Evolutionary conservation across 2,888 invertebrate genomes (phyloP).

Genomic region (Heliconius ethilla): DNA sequence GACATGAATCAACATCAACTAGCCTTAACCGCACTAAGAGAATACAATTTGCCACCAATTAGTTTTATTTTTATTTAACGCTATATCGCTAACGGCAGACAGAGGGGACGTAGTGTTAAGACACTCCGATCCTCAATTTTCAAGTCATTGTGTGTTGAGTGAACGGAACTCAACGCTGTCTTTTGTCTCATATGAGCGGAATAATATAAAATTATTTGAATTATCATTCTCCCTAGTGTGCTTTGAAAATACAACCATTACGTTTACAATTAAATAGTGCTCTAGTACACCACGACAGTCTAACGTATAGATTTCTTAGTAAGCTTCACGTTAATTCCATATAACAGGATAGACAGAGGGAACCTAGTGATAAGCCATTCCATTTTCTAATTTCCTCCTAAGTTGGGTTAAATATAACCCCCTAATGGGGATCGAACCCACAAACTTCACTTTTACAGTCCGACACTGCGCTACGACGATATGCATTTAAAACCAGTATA

Average conservation of each 20-base stretch:
- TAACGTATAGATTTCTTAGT: too few species aligned
- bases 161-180: neutral
- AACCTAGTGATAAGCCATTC: too few species aligned
- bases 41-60: neutral
- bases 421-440: neutral
- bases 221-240: too few species aligned
- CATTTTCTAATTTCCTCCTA: too few species aligned
- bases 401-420: too few species aligned
- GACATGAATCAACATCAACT: neutral
- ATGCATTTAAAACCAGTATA: neutral
- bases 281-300: too few species aligned
- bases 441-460: neutral
- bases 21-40: neutral
- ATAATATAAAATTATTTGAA: too few species aligned
- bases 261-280: too few species aligned
- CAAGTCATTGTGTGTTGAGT: neutral
- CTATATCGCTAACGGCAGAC: neutral
- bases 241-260: too few species aligned
- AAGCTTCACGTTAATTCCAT: too few species aligned
- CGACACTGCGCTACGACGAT: neutral
- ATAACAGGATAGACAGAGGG: too few species aligned
- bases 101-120: too few species aligned
- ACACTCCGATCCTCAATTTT: neutral
- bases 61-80: neutral
- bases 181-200: neutral